Percentiles rank a stretch among this genome's conserved stretches.
Evolutionary conservation across 2,113 vertebrate genomes (phyloP).

Genomic region (Setophaga petechia): DNA sequence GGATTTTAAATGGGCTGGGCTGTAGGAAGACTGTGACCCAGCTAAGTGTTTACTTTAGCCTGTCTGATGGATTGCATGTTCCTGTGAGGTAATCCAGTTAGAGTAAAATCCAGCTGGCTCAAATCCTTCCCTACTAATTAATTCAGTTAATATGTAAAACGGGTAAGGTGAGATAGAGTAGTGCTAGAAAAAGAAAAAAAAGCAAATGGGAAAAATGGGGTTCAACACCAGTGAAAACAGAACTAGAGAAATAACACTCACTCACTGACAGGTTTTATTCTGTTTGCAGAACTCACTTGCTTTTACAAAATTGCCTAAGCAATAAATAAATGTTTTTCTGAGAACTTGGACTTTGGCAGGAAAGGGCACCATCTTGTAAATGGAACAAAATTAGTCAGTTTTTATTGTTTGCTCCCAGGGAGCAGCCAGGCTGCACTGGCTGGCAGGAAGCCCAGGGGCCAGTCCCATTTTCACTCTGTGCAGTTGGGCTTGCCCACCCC

Average conservation of each 20-base stretch:
- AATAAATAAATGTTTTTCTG: not conserved
- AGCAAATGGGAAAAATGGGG: fast-evolving
- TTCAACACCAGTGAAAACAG: not conserved
- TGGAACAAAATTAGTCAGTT: not conserved
- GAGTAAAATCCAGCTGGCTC: not conserved
- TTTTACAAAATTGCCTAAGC: not conserved
- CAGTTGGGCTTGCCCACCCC: fast-evolving
- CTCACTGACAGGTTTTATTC: not conserved
- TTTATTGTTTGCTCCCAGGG: not conserved
- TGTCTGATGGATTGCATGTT: not conserved
- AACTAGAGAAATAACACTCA: not conserved
- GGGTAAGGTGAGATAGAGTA: not conserved
- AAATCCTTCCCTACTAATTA: not conserved
- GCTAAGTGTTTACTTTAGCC: not conserved
- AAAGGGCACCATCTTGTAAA: not conserved
- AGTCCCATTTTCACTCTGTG: fast-evolving
- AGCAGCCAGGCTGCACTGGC: not conserved
- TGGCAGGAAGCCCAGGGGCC: not conserved
- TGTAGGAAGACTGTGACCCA: not conserved
- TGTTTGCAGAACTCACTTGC: not conserved
- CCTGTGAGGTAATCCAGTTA: not conserved
- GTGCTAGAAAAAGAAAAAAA: not conserved
- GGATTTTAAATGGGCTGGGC: not conserved
- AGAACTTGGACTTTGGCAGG: not conserved
- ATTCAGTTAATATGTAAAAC: not conserved